phyloP scores from a whole-genome alignment of 1,140 invertebrate genomes.

The Apis cerana region DNA sequence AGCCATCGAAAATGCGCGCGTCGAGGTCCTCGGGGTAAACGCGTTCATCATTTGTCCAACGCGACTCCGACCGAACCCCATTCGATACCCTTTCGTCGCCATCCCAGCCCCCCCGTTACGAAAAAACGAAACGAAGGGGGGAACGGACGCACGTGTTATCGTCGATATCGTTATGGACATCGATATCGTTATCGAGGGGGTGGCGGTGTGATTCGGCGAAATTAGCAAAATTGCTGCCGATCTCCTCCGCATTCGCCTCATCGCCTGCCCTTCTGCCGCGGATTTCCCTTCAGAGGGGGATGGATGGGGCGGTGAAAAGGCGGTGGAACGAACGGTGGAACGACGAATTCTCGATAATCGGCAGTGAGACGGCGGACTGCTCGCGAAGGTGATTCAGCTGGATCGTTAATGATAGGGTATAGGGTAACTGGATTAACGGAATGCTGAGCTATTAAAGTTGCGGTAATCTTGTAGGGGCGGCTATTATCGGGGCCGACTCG shows the following conservation, averaged over 20 bases:
- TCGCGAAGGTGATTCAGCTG: background rate
- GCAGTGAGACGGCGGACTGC: background rate
- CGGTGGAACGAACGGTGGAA: background rate
- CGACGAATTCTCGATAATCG: background rate
- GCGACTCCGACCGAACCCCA: too few relatives aligned
- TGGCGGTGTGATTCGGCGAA: slow-evolving; percentile 15
- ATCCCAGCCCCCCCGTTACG: slow-evolving; percentile 13
- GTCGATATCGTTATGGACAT: slow-evolving; percentile 21
- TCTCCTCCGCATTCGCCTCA: background rate
- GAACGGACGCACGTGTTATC: background rate
- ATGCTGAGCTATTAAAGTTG: slow-evolving; percentile 30
- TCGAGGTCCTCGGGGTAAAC: background rate
- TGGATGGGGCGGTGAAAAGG: background rate
- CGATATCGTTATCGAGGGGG: slow-evolving; percentile 17
- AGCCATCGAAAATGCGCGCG: slow-evolving; percentile 5
- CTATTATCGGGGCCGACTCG: background rate
- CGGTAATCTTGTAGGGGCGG: background rate
- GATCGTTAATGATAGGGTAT: background rate
- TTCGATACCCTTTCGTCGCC: slow-evolving; percentile 2
- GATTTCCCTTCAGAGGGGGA: too few relatives aligned
- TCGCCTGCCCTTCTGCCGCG: background rate
- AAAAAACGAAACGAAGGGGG: slow-evolving; percentile 19
- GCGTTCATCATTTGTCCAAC: background rate
- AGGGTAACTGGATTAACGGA: slow-evolving; percentile 20
- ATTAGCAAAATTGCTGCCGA: slow-evolving; percentile 38